phyloP scores from a whole-genome alignment of 2,797 vertebrate species.

The Halcyon smyrnensis region DNA sequence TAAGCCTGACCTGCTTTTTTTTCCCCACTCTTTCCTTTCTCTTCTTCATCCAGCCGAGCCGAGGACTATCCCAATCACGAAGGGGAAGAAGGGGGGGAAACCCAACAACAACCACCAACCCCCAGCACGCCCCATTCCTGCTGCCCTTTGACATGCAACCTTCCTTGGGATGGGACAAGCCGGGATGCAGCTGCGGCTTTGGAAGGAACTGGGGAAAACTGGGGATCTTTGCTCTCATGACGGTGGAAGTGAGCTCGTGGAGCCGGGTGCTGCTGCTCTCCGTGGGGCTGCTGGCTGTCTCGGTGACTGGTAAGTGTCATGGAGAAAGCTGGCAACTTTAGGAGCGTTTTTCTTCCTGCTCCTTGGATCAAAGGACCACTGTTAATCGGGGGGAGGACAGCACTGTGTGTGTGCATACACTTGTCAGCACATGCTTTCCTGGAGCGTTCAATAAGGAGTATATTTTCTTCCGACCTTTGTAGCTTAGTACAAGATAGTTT shows the following conservation, averaged over 20 bases:
- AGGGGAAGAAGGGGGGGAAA: slow-evolving; percentile 21
- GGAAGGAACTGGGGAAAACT: slow-evolving; percentile 83
- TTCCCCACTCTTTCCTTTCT: not conserved
- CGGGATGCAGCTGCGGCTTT: slow-evolving; percentile 85
- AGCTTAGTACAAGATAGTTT: not conserved
- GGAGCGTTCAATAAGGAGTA: accelerated
- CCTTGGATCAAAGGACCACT: not conserved
- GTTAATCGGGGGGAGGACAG: not conserved
- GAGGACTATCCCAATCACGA: slow-evolving; percentile 48
- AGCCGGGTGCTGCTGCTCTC: slow-evolving; percentile 86
- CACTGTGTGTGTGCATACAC: not conserved
- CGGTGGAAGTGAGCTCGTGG: slow-evolving; percentile 87
- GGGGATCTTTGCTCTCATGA: slow-evolving; percentile 87
- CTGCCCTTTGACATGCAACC: slow-evolving; percentile 80
- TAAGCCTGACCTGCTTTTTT: slow-evolving; percentile 70
- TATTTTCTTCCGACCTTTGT: not conserved
- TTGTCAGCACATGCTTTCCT: not conserved
- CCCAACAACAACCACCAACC: not conserved
- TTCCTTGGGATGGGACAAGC: slow-evolving; percentile 78
- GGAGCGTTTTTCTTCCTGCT: not conserved
- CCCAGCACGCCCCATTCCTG: slow-evolving; percentile 55
- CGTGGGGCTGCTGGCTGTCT: slow-evolving; percentile 88
- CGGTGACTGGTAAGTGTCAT: slow-evolving; percentile 89
- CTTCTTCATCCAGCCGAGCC: slow-evolving; percentile 30
- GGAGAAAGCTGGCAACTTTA: slow-evolving; percentile 28